Percentiles rank a stretch among this genome's conserved stretches.
These are phyloP conservation scores for Lineus longissimus DNA, from an alignment of 1,140 invertebrate species.

Conservation along the genomic window DNA sequence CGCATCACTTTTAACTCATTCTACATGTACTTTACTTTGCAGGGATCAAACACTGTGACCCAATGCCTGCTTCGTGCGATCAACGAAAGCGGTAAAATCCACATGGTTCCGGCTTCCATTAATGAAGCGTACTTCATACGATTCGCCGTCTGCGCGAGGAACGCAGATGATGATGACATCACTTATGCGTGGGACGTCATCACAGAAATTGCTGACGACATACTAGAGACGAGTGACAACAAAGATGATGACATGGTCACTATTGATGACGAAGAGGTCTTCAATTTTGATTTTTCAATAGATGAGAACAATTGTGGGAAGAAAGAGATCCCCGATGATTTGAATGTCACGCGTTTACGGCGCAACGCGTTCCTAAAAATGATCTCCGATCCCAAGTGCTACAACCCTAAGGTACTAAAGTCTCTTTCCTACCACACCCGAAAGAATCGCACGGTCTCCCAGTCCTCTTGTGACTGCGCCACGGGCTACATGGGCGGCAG, in stretches of 20 bases:
- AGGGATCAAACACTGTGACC: conserved; percentile 85
- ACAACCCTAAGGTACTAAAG: conserved; percentile 70
- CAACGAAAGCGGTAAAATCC: conserved; percentile 92
- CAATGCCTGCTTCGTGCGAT: conserved; percentile 90
- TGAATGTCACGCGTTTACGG: conserved; percentile 42
- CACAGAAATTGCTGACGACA: conserved; percentile 74
- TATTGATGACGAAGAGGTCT: conserved; percentile 19
- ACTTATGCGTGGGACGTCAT: conserved; percentile 87
- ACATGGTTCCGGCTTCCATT: conserved; percentile 92
- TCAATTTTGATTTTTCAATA: conserved; percentile 30
- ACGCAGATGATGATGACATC: conserved; percentile 83
- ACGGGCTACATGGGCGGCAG: neutral
- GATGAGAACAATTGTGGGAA: conserved; percentile 33
- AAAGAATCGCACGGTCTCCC: neutral
- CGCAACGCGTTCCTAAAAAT: conserved; percentile 94
- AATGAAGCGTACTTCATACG: conserved; percentile 89
- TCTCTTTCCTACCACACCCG: conserved; percentile 22
- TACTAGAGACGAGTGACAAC: conserved; percentile 55
- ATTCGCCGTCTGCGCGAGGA: conserved; percentile 83
- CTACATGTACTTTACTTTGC: conserved; percentile 23
- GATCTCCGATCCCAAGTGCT: conserved; percentile 91
- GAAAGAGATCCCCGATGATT: neutral
- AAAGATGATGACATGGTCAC: conserved; percentile 34
- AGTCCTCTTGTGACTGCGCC: neutral
- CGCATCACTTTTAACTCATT: neutral